Base-by-base conservation (phyloP, 35 echinoderm and acorn worm genomes). In the Apostichopus japonicus region DNA sequence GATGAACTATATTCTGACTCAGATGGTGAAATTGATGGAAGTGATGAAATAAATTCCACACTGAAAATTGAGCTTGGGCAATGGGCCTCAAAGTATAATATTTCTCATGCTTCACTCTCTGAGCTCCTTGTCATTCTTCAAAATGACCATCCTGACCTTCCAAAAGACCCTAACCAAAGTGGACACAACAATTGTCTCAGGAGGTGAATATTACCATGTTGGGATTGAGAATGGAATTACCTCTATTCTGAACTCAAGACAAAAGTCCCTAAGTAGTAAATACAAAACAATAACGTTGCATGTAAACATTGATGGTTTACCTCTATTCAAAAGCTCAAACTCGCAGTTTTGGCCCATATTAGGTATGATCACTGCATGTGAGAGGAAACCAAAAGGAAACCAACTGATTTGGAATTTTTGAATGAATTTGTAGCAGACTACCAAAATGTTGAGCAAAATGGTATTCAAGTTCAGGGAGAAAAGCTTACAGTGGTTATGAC, bases 151-250 rank as follows among this genome's bases (percentile, higher is more conserved):
- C 23, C 91, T 23, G 14, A 78, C 6, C 55, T 92, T 5, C 91
- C 78, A 2, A 82, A 23, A 83, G 54, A 92, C 65, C 55, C 78
- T 5, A 16, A 79, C 16, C 21, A 24, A 56, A 6, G 19, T 57
- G 6, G 22, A 24, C n/a, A 57, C 56, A 16, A 82, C 9, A 82
- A 24, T 22, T 83, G 67, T 92, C 21, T 65, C 72, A 58, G 91
- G 91, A 24, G 91, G 91, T 9, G 13, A 82, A 55, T 92, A 92
- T 65, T 82, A 23, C 55, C 91, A 92, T 82, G 81, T 92, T 83
- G 10, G 25, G 59, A 55, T 95, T 16, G 55, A 10, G 5, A 53
- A 89, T 53, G 83, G 24, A 16, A 14, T 95, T 19, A 10, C 53
- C 54, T 51, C 59, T 22, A 25, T 55, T 8, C 17, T 89, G 59